Percentiles rank a stretch among this genome's conserved stretches.
These are phyloP conservation scores for Acrobasis consociella DNA, from an alignment of 2,888 invertebrate genomes.

Conservation along the genomic window DNA sequence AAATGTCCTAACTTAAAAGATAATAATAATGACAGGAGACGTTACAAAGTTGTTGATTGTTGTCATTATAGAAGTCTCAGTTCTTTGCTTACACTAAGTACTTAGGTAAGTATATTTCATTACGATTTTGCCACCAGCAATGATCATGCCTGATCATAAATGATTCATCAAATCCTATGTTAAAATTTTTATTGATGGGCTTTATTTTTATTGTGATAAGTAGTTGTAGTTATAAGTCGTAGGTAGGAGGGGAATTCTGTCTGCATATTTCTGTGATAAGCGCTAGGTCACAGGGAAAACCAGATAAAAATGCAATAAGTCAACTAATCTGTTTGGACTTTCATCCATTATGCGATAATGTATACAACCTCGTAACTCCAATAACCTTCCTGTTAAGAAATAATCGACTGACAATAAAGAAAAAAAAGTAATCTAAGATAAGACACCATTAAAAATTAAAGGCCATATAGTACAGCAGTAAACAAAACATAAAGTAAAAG, in stretches of 20 bases:
- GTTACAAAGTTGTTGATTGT: no score
- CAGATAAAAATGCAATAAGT: constrained; percentile 5
- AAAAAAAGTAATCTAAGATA: no score
- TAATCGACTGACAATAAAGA: background rate
- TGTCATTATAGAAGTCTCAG: no score
- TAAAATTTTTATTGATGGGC: background rate
- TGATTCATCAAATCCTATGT: no score
- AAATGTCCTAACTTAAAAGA: no score
- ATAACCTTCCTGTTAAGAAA: constrained; percentile 7
- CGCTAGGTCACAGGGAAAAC: background rate
- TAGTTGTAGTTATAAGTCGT: background rate
- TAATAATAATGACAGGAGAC: no score
- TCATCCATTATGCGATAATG: background rate
- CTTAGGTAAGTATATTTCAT: no score
- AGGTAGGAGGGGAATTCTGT: background rate
- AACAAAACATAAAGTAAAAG: no score
- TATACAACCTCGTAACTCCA: background rate
- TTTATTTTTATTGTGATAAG: background rate
- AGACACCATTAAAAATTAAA: background rate
- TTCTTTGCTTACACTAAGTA: no score
- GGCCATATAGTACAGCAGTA: background rate
- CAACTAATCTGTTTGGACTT: constrained; percentile 9
- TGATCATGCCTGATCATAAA: no score
- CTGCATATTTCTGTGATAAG: constrained; percentile 11
- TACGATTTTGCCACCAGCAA: no score